Conservation (phyloP, 2,113 vertebrate species). For the Butastur rufipennis region DNA sequence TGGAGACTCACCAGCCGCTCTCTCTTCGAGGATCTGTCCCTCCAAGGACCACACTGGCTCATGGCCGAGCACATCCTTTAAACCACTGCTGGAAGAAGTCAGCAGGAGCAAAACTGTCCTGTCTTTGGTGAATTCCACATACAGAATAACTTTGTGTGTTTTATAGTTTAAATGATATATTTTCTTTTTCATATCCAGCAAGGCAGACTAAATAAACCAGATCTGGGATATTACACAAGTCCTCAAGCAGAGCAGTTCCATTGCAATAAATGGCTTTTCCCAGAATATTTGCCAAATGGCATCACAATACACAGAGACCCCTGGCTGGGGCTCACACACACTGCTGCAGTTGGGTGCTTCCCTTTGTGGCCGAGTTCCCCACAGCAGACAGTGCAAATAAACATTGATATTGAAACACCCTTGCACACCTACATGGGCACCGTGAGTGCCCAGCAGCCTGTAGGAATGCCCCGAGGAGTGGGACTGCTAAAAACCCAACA, state of each 20-base stretch:
- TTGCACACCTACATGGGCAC: accelerated
- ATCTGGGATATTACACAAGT: not conserved
- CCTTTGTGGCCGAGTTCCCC: not conserved
- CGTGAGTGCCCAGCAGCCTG: not conserved
- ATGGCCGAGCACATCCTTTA: not conserved
- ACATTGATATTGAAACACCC: accelerated
- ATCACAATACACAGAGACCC: accelerated
- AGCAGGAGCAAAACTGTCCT: not conserved
- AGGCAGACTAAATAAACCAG: not conserved
- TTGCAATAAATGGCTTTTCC: not conserved
- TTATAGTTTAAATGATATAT: not conserved
- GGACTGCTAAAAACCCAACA: not conserved
- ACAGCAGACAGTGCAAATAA: not conserved
- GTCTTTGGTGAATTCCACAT: not conserved
- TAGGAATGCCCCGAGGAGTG: not conserved
- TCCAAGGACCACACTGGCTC: not conserved
- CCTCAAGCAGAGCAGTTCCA: not conserved
- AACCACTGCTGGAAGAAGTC: not conserved
- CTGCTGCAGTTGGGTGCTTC: not conserved
- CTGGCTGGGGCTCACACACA: accelerated
- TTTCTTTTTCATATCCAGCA: not conserved
- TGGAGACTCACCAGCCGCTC: not conserved
- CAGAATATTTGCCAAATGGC: not conserved
- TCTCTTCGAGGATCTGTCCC: not conserved
- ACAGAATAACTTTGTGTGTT: not conserved